phyloP scores from a whole-genome alignment of 2,113 vertebrate species.

The Hylia prasina region DNA sequence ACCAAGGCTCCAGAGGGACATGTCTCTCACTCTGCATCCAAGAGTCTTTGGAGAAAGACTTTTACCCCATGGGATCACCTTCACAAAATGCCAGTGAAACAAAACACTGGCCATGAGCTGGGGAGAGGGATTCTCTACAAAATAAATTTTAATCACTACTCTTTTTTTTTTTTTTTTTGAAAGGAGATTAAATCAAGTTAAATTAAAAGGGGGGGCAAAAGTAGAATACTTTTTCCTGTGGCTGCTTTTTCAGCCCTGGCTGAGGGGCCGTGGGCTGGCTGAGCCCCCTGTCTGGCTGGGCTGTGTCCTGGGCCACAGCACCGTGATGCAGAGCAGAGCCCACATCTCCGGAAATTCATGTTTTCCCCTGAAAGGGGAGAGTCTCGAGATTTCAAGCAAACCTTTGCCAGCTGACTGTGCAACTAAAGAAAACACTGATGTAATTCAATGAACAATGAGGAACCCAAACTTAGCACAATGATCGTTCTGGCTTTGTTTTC shows the following conservation, averaged over 20 bases:
- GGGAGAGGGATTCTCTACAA: not conserved
- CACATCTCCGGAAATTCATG: not conserved
- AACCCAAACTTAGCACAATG: slow-evolving; percentile 61
- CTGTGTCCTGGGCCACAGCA: not conserved
- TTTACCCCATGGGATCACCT: not conserved
- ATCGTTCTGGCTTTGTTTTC: slow-evolving; percentile 48
- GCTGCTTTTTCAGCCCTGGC: not conserved
- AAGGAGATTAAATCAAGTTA: not conserved
- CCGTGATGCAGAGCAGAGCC: not conserved
- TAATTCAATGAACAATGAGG: slow-evolving; percentile 49
- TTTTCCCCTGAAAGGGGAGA: slow-evolving; percentile 34
- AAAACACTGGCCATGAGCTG: not conserved
- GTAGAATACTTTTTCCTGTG: not conserved
- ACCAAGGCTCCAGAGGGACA: rapidly evolving
- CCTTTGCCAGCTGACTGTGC: slow-evolving; percentile 58
- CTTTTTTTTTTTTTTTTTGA: not conserved
- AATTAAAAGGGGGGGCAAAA: not conserved
- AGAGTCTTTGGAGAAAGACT: not conserved
- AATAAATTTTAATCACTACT: not conserved
- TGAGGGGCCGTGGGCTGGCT: not conserved
- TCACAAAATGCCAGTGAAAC: not conserved
- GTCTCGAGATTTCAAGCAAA: slow-evolving; percentile 39
- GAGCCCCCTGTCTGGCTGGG: not conserved
- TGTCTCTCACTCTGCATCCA: not conserved
- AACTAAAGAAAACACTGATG: slow-evolving; percentile 61